Evolutionary conservation across 2,888 invertebrate species (phyloP), one percentile per base, ranked within the genome.

Genomic region (Leptinotarsa juncta): DNA sequence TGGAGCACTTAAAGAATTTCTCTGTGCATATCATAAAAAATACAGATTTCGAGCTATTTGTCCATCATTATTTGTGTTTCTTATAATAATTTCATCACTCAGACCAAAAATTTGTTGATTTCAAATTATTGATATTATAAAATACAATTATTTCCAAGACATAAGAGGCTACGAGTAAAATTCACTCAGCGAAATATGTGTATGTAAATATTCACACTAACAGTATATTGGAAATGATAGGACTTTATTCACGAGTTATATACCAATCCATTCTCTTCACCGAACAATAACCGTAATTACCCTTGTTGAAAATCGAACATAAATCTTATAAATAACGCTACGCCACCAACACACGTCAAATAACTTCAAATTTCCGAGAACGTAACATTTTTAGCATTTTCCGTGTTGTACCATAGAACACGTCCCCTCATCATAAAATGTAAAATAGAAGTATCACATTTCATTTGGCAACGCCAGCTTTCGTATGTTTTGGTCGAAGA

Each of bases 401-500:
- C 32, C 10, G 20, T 53, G 14, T 20, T 42, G 18, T 3, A 23
- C 14, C 53, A 60, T 60, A 10, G 60, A 57, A 18, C 32, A 48
- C 57, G 57, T 51, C 51, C 51, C 67, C 26, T 23, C 53, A 23
- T 50, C 53, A 16, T 32, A 23, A 69, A 69, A 73, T 69, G 68
- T 60, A 69, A 72, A 72, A 67, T 53, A 57, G 67, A 67, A 71
- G 73, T 55, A 67, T 73, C 70, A 60, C 70, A 70, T 70, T 70
- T 60, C 70, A 67, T 73, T 66, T 57, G 55, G 66, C 70, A 66
- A 51, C 53, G 74, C 53, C 73, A 55, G 71, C 65, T 26, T 69
- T 65, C 73, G 65, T 69, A 73, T 75, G 67, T 73, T 72, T 72
- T 74, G 74, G 76, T 72, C 75, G 76, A 78, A 76, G 76, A 80